Percentiles rank a stretch among this genome's conserved stretches.
These are phyloP conservation scores for Tinamus guttatus DNA, from an alignment of 2,113 vertebrate genomes.

Conservation along the genomic window DNA sequence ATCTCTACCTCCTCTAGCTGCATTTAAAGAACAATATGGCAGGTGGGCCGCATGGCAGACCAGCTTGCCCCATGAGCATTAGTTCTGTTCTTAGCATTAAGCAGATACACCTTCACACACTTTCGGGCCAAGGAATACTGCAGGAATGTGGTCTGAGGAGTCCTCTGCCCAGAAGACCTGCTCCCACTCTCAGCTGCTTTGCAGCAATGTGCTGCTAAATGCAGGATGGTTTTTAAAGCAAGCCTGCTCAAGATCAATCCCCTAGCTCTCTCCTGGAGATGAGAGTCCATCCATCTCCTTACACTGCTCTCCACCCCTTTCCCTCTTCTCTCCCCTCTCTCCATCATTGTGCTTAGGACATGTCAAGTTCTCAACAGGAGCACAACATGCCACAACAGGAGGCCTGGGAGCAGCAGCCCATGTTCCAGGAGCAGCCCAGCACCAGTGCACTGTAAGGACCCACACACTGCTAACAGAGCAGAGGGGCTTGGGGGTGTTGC, in stretches of 20 bases:
- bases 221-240: neutral
- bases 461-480: rapidly evolving
- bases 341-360: rapidly evolving
- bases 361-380: neutral
- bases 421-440: neutral
- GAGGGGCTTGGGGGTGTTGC: neutral
- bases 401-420: neutral
- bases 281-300: neutral
- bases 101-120: neutral
- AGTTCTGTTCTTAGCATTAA: neutral
- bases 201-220: neutral
- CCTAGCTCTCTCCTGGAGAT: neutral
- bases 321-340: neutral
- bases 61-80: neutral
- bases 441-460: neutral
- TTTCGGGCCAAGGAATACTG: neutral
- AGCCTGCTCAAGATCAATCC: neutral
- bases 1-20: neutral
- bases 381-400: neutral
- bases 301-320: neutral
- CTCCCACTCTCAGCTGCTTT: neutral
- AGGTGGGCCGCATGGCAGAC: neutral
- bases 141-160: neutral
- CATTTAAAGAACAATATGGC: neutral
- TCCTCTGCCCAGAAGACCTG: neutral